Base-by-base conservation (phyloP, 2,797 vertebrate species). In the Syngnathus acus region DNA sequence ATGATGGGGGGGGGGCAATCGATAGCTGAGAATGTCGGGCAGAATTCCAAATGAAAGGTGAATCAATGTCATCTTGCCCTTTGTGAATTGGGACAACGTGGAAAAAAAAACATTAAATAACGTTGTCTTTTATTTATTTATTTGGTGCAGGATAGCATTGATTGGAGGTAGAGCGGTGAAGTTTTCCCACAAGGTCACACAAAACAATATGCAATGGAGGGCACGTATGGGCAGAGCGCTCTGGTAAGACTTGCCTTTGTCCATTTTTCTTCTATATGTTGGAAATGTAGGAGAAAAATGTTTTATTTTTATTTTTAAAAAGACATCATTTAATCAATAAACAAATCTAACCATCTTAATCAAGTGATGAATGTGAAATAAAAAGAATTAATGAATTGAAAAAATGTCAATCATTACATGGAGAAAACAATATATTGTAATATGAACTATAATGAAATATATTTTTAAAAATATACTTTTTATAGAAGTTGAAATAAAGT, bases 1-100 rank as follows among this genome's bases (percentile, higher is more conserved):
- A 16, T 16, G 45, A 16, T 16, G 45, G 8, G 19, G 79, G 51
- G 45, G 14, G 51, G 26, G 13, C 7, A 26, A 89, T 89, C 89
- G 78, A 89, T 89, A 76, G 64, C 21, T 7, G 45, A 13, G 55
- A 81, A 78, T 62, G 67, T 62, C 68, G 81, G 80, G 78, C 76
- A 82, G 85, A 81, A 88, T 85, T 79, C 79, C 79, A 86, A 86
- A 87, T 77, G 76, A 85, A 82, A 79, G 82, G 84, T 81, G 84
- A 86, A 88, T 89, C 87, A 82, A 87, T 88, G 82, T 81, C 82
- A 81, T 84, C 77, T 82, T 65, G 76, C 65, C 84, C 82, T 73
- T 67, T 83, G 84, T 84, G 83, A 74, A 65, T 71, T 74, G 77
- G 79, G 76, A 80, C 72, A 74, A 75, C 78, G 65, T 82, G 80